Conservation (phyloP, 2,888 invertebrate species). For the Corbicula japonica region DNA sequence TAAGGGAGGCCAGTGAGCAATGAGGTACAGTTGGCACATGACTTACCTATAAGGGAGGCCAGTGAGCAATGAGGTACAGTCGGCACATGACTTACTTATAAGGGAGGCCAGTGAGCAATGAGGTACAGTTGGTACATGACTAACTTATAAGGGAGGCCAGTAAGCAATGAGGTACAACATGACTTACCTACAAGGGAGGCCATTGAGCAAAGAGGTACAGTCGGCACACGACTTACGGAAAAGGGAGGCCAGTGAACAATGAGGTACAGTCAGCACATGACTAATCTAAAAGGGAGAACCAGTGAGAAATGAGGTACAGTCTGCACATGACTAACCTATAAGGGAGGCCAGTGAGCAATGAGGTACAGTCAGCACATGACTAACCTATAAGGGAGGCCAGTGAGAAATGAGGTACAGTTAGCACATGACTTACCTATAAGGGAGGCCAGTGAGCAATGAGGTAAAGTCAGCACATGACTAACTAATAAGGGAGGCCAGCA, state of each 20-base stretch:
- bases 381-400: slow-evolving; percentile 91
- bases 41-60: slow-evolving; percentile 95
- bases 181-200: slow-evolving; percentile 92
- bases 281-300: slow-evolving; percentile 96
- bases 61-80: slow-evolving; percentile 98
- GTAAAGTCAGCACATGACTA: slow-evolving; percentile 94
- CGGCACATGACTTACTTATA: slow-evolving; percentile 96
- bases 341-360: slow-evolving; percentile 98
- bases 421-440: slow-evolving; percentile 94
- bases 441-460: slow-evolving; percentile 97
- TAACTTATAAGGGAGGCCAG: slow-evolving; percentile 95
- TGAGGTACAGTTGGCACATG: no score
- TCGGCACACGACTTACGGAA: no score
- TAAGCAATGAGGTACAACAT: slow-evolving; percentile 98
- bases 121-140: no score
- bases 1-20: slow-evolving; percentile 92
- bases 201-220: slow-evolving; percentile 87
- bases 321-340: no score
- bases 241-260: slow-evolving; percentile 97
- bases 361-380: slow-evolving; percentile 97
- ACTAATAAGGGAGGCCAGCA: slow-evolving; percentile 96
- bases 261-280: slow-evolving; percentile 98
- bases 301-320: slow-evolving; percentile 85
- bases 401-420: slow-evolving; percentile 84
- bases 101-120: slow-evolving; percentile 88